Conservation (phyloP, 2,888 invertebrate species). For the Scaptomyza caliginosa region DNA sequence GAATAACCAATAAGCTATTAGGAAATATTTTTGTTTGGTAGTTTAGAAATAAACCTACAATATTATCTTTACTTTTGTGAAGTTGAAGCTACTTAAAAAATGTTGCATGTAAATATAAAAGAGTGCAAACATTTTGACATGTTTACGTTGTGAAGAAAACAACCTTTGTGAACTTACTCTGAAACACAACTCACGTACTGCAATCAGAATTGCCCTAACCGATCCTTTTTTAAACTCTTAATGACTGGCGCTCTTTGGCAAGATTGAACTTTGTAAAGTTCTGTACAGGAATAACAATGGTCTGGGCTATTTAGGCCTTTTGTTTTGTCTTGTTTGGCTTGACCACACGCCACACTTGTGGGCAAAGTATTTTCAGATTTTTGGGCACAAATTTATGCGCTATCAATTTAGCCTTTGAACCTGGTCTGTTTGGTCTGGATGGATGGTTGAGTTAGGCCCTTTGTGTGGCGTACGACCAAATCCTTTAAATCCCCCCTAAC, state of each 20-base stretch:
- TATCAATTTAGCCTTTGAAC: conserved; percentile 63
- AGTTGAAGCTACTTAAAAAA: neutral
- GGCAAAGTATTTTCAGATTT: conserved; percentile 51
- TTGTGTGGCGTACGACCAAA: conserved; percentile 42
- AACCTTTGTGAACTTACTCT: neutral
- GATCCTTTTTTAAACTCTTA: conserved; percentile 18
- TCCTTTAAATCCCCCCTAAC: conserved; percentile 58
- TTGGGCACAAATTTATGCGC: conserved; percentile 63
- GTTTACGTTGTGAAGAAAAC: neutral
- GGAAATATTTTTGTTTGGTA: neutral
- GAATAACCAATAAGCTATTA: no score
- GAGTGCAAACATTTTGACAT: neutral
- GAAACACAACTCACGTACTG: conserved; percentile 4
- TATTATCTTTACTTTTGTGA: neutral
- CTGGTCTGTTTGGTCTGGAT: conserved; percentile 4
- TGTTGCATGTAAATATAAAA: neutral
- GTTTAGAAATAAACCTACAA: neutral
- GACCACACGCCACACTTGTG: conserved; percentile 57
- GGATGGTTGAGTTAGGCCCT: neutral
- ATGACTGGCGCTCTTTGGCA: conserved; percentile 28
- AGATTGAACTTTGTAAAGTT: conserved; percentile 31
- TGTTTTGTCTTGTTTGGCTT: conserved; percentile 49
- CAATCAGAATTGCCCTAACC: neutral
- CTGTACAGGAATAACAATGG: conserved; percentile 19
- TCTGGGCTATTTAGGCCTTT: conserved; percentile 36